Base-by-base conservation (phyloP, 1,140 invertebrate genomes). In the Magallana gigas region DNA sequence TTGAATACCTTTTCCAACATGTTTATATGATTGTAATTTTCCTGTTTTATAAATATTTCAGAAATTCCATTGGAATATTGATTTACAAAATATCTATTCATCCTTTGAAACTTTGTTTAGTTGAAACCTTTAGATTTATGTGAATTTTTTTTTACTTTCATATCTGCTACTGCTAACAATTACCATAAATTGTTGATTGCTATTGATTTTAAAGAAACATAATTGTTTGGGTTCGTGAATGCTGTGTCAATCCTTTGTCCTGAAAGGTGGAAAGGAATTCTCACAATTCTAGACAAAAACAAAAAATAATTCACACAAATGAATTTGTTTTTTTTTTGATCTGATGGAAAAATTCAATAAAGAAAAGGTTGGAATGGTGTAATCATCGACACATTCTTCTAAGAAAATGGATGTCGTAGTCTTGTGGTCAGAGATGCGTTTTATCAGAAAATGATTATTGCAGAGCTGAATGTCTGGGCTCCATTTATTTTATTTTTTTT, bases 161-260 rank as follows among this genome's bases (percentile, higher is more conserved):
- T 48, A 48, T 48, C 36, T 48, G 36, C 3, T 48, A 48, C 36
- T 1, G 36, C 36, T 48, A 48, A 48, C 36, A 12, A 76, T 76
- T 29, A 9, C 18, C 68, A 76, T 76, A 76, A 36, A 76, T 29
- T 48, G 68, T 76, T 76, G 68, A 76, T 76, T 76, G 68, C 9
- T 76, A 76, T 76, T 76, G 68, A 76, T 76, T 76, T 76, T 23
- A 12, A 76, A 11, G 23, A 18, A 76, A 2, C 36, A 76, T 71
- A 23, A 71, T 76, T 76, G 68, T 36, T 76, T 76, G 23, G 68
- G 36, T 76, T 48, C 36, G 11, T 76, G 14, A 76, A 76, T 23
- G 11, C 23, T 76, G 23, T 29, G 29, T 29, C 68, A 36, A 18
- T 76, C 23, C 68, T 76, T 71, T 76, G 7, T 48, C 68, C 12